Percentiles rank a stretch among this genome's conserved stretches.
Evolutionary conservation across 2,888 invertebrate genomes (phyloP).

Genomic region (Plebejus melissa): DNA sequence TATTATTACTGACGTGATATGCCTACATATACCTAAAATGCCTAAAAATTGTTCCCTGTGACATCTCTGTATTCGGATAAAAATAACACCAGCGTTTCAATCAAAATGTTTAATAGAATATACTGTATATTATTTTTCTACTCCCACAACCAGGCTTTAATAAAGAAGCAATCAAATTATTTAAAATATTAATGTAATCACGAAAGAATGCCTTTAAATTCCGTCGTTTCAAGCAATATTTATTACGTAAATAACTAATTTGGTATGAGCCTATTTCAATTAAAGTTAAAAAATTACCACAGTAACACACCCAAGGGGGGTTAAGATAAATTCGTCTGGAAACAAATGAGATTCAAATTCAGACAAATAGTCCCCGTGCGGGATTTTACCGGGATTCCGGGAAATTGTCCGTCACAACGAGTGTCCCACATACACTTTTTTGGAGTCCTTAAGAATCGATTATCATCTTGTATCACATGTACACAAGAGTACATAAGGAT

Average conservation of each 20-base stretch:
- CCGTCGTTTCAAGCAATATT: neutral
- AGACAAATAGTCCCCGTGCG: constrained; percentile 76
- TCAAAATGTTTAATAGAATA: neutral
- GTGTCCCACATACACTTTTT: constrained; percentile 45
- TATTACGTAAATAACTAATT: constrained; percentile 7
- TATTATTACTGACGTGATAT: too few species aligned
- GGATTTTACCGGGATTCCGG: constrained; percentile 75
- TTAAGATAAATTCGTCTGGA: constrained; percentile 74
- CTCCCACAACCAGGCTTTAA: too few species aligned
- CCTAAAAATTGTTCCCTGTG: neutral
- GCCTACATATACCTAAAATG: too few species aligned
- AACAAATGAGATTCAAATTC: constrained; percentile 78
- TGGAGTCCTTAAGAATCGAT: neutral
- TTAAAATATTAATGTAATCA: neutral
- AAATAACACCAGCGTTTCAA: neutral
- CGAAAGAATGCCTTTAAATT: neutral
- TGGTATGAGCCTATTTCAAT: constrained; percentile 49
- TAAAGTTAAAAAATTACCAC: constrained; percentile 63
- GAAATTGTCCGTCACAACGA: constrained; percentile 75
- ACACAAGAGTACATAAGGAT: too few species aligned
- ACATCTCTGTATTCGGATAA: too few species aligned
- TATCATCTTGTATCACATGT: neutral
- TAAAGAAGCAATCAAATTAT: neutral
- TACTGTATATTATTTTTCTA: too few species aligned
- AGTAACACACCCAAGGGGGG: constrained; percentile 61